Base-by-base conservation (phyloP, 2,888 invertebrate species). In the Nowickia ferox region DNA sequence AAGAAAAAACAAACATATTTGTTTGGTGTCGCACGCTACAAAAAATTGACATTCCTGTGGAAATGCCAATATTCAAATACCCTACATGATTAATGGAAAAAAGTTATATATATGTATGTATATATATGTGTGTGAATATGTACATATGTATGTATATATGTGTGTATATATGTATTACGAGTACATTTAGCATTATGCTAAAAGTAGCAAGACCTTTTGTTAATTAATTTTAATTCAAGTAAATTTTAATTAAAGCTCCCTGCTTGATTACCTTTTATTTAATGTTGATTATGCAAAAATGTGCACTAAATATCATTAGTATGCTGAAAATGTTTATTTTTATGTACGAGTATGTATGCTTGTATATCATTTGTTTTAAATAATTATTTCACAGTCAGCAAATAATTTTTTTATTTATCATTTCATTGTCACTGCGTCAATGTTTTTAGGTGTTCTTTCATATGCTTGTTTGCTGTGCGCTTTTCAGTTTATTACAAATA, bases 371-470 rank as follows among this genome's bases (percentile, higher is more conserved):
- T 53, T 68, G 42, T 55, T 76, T 59, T 71, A 66, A 66, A 66
- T 74, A 79, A 65, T 59, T 59, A 59, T 75, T 78, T 69, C 30
- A 71, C 46, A 72, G 22, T 71, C 57, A 71, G 76, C 65, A 74
- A 53, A 78, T 55, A 40, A 13, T 57, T 78, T 5, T 40, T 59
- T 55, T 79, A n/a, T 75, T 81, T 72, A 77, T 69, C n/a, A 65
- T 72, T 76, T 83, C 86, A 86, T 83, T 86, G 86, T 79, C 83
- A 76, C 55, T 79, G 51, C 79, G 79, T 86, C 86, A 86, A 79
- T 83, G 66, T 30, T 71, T 77, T 83, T 77, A 71, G 69, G 40
- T 65, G 55, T 46, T 71, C 63, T 69, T 71, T 63, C 40, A 38
- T 44, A 19, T n/a, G n/a, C 38, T 57, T 44, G n/a, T 77, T 78